Conservation (phyloP, 2,797 vertebrate genomes). For the Brachymystax lenok region DNA sequence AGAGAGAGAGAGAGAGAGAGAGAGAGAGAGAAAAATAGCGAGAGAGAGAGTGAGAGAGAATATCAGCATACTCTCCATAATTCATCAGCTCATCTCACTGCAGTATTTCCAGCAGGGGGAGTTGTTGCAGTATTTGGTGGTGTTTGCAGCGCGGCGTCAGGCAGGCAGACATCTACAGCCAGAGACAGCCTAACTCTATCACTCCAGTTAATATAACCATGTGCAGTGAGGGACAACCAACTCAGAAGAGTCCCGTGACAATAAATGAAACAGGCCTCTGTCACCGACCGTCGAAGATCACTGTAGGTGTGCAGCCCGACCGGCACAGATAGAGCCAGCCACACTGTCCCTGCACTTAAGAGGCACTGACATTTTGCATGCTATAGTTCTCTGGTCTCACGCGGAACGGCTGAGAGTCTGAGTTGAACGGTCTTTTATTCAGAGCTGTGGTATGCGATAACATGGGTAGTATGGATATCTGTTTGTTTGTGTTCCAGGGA, state of each 20-base stretch:
- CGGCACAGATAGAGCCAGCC: slow-evolving; percentile 27
- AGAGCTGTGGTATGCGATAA: neutral
- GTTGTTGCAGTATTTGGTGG: slow-evolving; percentile 81
- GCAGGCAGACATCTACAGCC: neutral
- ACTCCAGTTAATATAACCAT: neutral
- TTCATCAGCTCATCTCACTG: slow-evolving; percentile 72
- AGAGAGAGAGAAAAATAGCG: neutral
- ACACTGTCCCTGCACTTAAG: slow-evolving; percentile 2
- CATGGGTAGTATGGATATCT: neutral
- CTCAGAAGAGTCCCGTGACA: too few relatives aligned
- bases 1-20: neutral
- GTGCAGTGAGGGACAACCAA: neutral
- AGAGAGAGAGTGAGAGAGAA: neutral
- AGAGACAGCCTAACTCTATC: slow-evolving; percentile 2
- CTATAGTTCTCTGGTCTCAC: slow-evolving; percentile 13
- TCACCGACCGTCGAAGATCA: neutral
- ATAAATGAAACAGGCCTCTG: neutral
- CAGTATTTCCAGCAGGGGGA: slow-evolving; percentile 85
- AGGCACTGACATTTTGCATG: slow-evolving; percentile 44
- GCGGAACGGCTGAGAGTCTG: too few relatives aligned
- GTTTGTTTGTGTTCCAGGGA: neutral
- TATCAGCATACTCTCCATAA: slow-evolving; percentile 45
- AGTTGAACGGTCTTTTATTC: neutral
- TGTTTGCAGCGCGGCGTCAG: slow-evolving; percentile 2
- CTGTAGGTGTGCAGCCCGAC: neutral